Evolutionary conservation across 2,797 vertebrate species (phyloP).

Genomic region (Propithecus deckenii): DNA sequence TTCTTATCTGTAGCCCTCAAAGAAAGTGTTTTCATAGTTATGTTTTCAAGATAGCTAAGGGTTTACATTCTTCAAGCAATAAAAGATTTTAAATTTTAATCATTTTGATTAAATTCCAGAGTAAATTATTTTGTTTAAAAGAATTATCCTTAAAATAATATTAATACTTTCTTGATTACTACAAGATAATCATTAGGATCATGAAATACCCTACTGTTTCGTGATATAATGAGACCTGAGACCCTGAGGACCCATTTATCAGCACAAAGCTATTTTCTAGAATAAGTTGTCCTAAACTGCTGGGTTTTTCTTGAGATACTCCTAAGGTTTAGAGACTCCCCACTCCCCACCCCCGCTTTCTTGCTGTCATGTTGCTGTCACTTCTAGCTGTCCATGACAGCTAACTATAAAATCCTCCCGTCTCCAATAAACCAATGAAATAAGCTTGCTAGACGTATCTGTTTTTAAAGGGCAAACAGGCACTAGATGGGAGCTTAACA

Average conservation of each 20-base stretch:
- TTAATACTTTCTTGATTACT: neutral
- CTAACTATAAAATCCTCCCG: neutral
- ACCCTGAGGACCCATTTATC: neutral
- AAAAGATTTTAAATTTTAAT: neutral
- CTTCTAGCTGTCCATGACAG: neutral
- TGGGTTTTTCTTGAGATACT: neutral
- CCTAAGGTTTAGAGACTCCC: neutral
- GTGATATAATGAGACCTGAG: neutral
- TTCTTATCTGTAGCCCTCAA: slow-evolving; percentile 5
- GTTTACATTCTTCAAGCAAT: neutral
- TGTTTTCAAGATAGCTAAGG: neutral
- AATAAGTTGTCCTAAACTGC: neutral
- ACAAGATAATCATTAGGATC: neutral
- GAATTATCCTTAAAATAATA: neutral
- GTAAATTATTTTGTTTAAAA: neutral
- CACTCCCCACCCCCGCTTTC: neutral
- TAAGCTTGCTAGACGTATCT: neutral
- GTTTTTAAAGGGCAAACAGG: slow-evolving; percentile 35
- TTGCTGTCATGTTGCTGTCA: neutral
- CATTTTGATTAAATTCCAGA: slow-evolving; percentile 21
- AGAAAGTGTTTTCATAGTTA: neutral
- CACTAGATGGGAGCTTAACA: neutral
- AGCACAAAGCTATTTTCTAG: neutral
- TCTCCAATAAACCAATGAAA: slow-evolving; percentile 6
- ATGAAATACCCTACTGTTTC: neutral